Conservation (phyloP, 1,140 invertebrate species). For the Protaetia brevitarsis region DNA sequence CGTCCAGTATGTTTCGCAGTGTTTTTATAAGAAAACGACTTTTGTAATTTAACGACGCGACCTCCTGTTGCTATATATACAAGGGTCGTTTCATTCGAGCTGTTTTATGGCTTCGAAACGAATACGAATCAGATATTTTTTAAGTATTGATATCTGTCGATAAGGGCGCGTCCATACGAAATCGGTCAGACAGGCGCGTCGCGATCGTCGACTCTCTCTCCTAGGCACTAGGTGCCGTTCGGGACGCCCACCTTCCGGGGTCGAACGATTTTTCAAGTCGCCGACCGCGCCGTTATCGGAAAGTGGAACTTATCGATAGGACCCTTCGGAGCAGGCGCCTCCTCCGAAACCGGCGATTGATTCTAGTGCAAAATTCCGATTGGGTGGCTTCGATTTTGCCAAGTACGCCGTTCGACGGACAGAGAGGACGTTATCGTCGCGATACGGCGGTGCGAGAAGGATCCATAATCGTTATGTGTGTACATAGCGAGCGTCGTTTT, state of each 20-base stretch:
- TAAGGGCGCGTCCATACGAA: too few species aligned
- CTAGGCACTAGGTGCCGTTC: too few species aligned
- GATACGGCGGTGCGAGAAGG: not conserved
- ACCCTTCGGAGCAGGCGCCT: not conserved
- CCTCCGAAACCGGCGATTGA: not conserved
- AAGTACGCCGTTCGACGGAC: not conserved
- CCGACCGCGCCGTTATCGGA: not conserved
- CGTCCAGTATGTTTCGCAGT: too few species aligned
- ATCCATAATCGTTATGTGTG: not conserved
- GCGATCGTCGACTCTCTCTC: too few species aligned
- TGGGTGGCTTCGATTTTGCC: conserved; percentile 6
- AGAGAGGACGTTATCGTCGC: not conserved
- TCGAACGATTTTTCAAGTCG: conserved; percentile 9
- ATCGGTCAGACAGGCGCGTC: too few species aligned
- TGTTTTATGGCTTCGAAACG: too few species aligned
- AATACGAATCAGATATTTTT: too few species aligned
- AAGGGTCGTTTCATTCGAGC: too few species aligned
- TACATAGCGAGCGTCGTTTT: not conserved
- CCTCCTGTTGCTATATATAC: too few species aligned
- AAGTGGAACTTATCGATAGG: conserved; percentile 7
- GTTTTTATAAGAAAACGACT: too few species aligned
- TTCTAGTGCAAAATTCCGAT: conserved; percentile 12
- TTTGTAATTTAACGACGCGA: too few species aligned
- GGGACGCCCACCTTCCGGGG: conserved; percentile 2
- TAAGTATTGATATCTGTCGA: too few species aligned